Conservation (phyloP, 2,113 vertebrate species). For the Gymnobelideus leadbeateri region DNA sequence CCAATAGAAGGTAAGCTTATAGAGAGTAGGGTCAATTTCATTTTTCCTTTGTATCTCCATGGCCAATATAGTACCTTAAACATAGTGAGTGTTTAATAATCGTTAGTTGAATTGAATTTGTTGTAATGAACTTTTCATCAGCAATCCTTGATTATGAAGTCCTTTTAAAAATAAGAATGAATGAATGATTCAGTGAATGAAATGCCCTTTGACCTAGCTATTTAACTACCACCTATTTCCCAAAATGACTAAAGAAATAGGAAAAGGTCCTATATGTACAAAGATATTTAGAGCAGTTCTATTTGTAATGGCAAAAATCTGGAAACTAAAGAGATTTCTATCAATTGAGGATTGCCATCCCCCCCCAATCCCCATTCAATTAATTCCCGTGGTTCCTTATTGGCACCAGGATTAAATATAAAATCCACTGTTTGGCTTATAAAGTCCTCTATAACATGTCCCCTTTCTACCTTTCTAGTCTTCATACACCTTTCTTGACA, state of each 20-base stretch:
- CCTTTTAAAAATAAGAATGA: neutral
- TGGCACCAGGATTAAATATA: neutral
- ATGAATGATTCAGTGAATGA: slow-evolving; percentile 10
- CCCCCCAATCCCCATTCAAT: neutral
- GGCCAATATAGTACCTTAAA: neutral
- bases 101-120: neutral
- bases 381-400: neutral
- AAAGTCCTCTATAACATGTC: neutral
- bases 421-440: neutral
- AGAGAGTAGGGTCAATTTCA: neutral
- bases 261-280: too few relatives aligned
- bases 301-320: neutral
- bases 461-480: neutral
- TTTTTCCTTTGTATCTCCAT: neutral
- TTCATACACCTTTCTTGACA: neutral
- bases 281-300: neutral
- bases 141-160: neutral
- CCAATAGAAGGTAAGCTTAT: neutral
- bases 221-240: neutral
- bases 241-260: neutral
- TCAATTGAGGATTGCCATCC: neutral
- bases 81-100: neutral
- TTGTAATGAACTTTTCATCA: neutral
- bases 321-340: neutral
- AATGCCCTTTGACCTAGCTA: neutral